Base-by-base conservation (phyloP, 2,797 vertebrate genomes). In the Xerus rutilus region DNA sequence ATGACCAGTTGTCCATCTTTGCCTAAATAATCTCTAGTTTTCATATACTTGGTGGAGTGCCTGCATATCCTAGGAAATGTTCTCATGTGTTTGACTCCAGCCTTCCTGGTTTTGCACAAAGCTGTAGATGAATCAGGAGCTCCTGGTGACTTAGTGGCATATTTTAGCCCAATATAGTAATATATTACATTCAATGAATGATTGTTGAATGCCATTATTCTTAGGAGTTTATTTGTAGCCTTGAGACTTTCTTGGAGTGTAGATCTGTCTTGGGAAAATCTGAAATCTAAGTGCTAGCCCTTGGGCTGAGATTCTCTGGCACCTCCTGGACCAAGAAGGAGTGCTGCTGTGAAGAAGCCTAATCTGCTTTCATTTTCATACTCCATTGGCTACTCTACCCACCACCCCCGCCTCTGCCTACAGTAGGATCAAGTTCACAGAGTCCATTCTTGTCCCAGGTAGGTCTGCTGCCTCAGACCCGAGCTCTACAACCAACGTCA, bases 151-250 rank as follows among this genome's bases (percentile, higher is more conserved):
- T 85, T 93, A 74, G 82, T 35, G 20, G 70, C 5, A 9, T 90
- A 65, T 86, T 93, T 94, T 76, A 81, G 73, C 39, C 70, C 54
- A 81, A 20, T 3, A 20, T 4, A 21, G 1, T 78, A 76, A 90
- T 78, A 49, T 88, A 86, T 69, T 81, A 21, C 32, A 54, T 47
- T 96, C 70, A 64, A 6, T 81, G 83, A 72, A 57, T 93, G 49
- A 70, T n/a, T 81, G 13, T 89, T 84, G 76, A 65, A 70, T 28
- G 74, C 21, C 0, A 0, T 43, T 74, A 28, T 85, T 76, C 67
- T 96, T 77, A 77, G 73, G 25, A 74, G 20, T 32, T 69, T 93
- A 21, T 52, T 45, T 91, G 20, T 72, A 67, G 17, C 21, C 57
- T 72, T n/a, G 7, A 21, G n/a, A 1, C 23, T 92, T 95, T 92